Percentiles rank a stretch among this genome's conserved stretches.
These are phyloP conservation scores for Poeciliopsis gracilis DNA, from an alignment of 2,797 vertebrate genomes.

Conservation along the genomic window DNA sequence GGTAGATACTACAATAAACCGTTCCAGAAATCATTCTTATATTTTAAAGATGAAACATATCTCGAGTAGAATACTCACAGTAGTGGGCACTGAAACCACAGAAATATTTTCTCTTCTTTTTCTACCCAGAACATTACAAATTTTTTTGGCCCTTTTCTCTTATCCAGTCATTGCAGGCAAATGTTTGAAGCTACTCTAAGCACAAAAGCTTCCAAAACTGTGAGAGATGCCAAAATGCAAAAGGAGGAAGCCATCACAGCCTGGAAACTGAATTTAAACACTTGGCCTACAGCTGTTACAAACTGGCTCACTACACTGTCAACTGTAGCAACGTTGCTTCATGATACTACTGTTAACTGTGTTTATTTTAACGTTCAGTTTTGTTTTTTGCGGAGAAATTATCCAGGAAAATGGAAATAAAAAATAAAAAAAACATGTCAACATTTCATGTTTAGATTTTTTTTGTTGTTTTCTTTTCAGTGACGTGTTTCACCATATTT, in stretches of 20 bases:
- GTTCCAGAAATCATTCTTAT: slow-evolving; percentile 44
- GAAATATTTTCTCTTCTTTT: slow-evolving; percentile 26
- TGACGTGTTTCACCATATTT: neutral
- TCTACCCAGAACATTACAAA: slow-evolving; percentile 31
- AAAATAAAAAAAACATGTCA: neutral
- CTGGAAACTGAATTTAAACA: slow-evolving; percentile 37
- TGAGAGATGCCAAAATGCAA: slow-evolving; percentile 47
- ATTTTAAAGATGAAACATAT: slow-evolving; percentile 30
- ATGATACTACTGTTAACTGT: neutral
- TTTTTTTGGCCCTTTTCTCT: slow-evolving; percentile 35
- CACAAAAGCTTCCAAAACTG: slow-evolving; percentile 43
- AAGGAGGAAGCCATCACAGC: slow-evolving; percentile 34
- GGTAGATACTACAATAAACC: slow-evolving; percentile 40
- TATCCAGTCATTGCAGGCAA: slow-evolving; percentile 55
- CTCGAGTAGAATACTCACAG: neutral
- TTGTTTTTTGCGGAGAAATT: neutral
- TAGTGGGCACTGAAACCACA: slow-evolving; percentile 18
- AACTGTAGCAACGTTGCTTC: neutral
- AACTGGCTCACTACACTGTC: slow-evolving; percentile 15
- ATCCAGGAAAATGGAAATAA: neutral
- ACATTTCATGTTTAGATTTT: neutral
- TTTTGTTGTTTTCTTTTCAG: neutral
- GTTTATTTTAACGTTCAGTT: neutral
- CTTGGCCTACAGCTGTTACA: slow-evolving; percentile 37
- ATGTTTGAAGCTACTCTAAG: slow-evolving; percentile 52